Conservation (phyloP, 1,140 invertebrate species). For the Trichoplusia ni region DNA sequence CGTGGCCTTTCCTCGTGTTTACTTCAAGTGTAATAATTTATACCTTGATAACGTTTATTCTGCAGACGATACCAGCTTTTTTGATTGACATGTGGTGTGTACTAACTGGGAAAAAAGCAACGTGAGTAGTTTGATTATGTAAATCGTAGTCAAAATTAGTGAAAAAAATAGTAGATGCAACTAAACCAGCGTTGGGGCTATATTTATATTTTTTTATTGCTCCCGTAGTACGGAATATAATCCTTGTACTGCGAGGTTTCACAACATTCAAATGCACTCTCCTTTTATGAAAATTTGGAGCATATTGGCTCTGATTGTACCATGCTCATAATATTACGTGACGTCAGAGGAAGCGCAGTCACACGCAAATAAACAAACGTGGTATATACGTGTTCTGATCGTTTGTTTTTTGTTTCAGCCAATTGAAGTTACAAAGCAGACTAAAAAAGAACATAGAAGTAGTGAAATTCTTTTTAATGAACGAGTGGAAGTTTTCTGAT, state of each 20-base stretch:
- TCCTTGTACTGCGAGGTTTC: too few relatives aligned
- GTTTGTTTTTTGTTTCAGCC: constrained; percentile 18
- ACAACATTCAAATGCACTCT: too few relatives aligned
- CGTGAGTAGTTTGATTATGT: constrained; percentile 8
- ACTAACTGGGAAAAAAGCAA: constrained; percentile 10
- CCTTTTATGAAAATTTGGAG: too few relatives aligned
- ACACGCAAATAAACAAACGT: neutral
- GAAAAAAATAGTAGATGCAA: too few relatives aligned
- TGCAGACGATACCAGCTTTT: constrained; percentile 26
- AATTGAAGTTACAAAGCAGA: constrained; percentile 19
- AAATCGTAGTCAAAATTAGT: too few relatives aligned
- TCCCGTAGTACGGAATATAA: too few relatives aligned
- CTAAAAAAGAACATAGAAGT: constrained; percentile 12
- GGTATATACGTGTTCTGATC: neutral
- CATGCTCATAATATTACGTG: too few relatives aligned
- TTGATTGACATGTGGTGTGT: constrained; percentile 21
- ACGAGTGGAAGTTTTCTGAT: constrained; percentile 28
- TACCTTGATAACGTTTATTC: constrained; percentile 2
- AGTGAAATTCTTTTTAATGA: constrained; percentile 30
- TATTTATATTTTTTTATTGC: too few relatives aligned
- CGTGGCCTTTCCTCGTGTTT: constrained; percentile 23
- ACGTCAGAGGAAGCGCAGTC: neutral
- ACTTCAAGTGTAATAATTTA: constrained; percentile 3
- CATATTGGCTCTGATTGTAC: too few relatives aligned
- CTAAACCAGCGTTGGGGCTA: too few relatives aligned